Evolutionary conservation across 2,888 invertebrate genomes (phyloP), one percentile per base, ranked within the genome.

Genomic region (Hirudinaria manillensis): DNA sequence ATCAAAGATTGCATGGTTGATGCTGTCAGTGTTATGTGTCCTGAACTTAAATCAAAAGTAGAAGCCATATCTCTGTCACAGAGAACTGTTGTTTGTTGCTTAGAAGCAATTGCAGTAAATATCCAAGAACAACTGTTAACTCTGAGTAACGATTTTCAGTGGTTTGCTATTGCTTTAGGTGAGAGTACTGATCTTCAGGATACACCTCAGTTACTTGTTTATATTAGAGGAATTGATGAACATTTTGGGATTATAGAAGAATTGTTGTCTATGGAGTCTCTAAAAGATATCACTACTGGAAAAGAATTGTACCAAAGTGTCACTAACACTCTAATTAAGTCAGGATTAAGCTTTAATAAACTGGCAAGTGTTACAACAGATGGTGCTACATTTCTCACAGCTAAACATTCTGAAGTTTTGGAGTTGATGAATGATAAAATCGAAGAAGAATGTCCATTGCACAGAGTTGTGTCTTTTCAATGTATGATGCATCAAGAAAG

Each of bases 171-270:
- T 67, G 67, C 67, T 29, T 67, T 67, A 27, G 67, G 13, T 13
- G 67, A 67, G 24, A 67, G 67, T 34, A 67, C 67, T 7, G 67
- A 67, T 67, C 4, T 67, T 3, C 67, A 67, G 21, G 67, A 67
- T 27, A 67, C 67, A 67, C 3, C 67, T 7, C 67, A 67, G 24
- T 67, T 67, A 27, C 24, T 67, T 3, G 67, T 67, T 3, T 67
- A 7, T 67, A 67, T 67, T 7, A 3, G 67, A 6, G 32, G 34
- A 67, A 67, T 67, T 7, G 24, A 56, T 10, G 10, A 3, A 6
- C 36, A 36, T 36, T 36, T 36, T 36, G 36, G 10, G 36, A 3
- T 36, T 56, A 27, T 13, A 6, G 61, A 56, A 24, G 61, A 56
- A 24, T 56, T 56, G 13, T 6, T 27, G 3, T 4, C 3, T 56